Evolutionary conservation across 2,888 invertebrate genomes (phyloP), one percentile per base, ranked within the genome.

Genomic region (Dynastes maya): DNA sequence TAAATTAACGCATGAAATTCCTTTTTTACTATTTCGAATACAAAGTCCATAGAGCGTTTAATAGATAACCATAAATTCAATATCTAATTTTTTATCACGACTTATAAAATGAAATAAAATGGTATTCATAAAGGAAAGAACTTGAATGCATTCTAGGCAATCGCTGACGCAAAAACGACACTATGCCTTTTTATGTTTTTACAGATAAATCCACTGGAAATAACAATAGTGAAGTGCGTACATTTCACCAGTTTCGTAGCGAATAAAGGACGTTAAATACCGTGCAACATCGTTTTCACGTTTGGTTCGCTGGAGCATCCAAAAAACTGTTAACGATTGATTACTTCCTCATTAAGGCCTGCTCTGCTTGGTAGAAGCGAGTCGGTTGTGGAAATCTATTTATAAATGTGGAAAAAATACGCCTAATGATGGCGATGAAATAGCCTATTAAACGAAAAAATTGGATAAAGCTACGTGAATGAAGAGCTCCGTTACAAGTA

Each of bases 211-310:
- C 63, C 63, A 27, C 63, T 8, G 32, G 3, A 63, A 63, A 37
- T 29, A 63, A 63, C 27, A 68, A 49, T 68, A 29, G 16, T 11
- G 45, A 45, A 45, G 51, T 49, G 49, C 49, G 68, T 49, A 63
- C 11, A 68, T 68, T 49, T 16, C 49, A 68, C 13, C 45, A 51
- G 27, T 13, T 63, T 63, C 32, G 29, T 55, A 22, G 51, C 68
- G 51, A 68, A 68, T 68, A 68, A 68, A 68, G 27, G 51, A n/a
- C 32, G 27, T 3, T 51, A 68, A 51, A 51, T 53, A 29, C 51
- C 68, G 29, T 29, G 29, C 22, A 68, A 68, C 51, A 51, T 68
- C 68, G 51, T 51, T 68, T 68, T 68, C 51, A 68, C 51, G 51
- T 51, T 51, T 51, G 51, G 16, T 22, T 27, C 29, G 68, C 51